phyloP scores from a whole-genome alignment of 2,113 vertebrate species.

The Centropus bengalensis region DNA sequence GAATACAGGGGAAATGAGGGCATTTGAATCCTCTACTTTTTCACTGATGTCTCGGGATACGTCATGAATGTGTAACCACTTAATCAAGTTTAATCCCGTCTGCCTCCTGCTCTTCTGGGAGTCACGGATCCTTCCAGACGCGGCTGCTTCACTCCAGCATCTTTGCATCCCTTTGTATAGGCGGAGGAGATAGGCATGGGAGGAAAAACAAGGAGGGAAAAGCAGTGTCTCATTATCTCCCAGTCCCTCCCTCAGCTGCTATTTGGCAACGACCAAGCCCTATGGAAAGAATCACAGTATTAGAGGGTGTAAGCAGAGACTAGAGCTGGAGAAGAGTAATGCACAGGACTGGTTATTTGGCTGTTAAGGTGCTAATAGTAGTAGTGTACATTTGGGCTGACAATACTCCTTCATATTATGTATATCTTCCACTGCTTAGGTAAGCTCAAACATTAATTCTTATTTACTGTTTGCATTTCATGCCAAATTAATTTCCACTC shows the following conservation, averaged over 20 bases:
- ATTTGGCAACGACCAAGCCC: not conserved
- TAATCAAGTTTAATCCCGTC: not conserved
- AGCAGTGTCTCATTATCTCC: not conserved
- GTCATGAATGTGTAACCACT: not conserved
- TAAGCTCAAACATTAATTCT: not conserved
- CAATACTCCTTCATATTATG: not conserved
- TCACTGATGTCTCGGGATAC: not conserved
- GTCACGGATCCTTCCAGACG: not conserved
- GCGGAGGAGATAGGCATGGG: not conserved
- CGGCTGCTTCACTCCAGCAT: not conserved
- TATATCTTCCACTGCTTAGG: not conserved
- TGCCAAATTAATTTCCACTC: conserved; percentile 18
- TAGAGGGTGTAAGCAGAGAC: not conserved
- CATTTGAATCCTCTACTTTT: not conserved
- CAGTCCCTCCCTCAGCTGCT: not conserved
- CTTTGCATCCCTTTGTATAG: not conserved
- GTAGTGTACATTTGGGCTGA: not conserved
- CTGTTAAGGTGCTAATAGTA: not conserved
- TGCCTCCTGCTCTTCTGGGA: not conserved
- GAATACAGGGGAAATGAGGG: not conserved
- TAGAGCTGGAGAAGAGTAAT: not conserved
- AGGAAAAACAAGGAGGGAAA: not conserved
- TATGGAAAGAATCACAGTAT: not conserved
- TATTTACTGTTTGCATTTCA: conserved; percentile 32
- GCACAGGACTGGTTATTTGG: not conserved